A percentile compares a stretch with the other conserved stretches of the same genome.
phyloP scores from a whole-genome alignment of 1,140 invertebrate species.

The Drosophila bipectinata region DNA sequence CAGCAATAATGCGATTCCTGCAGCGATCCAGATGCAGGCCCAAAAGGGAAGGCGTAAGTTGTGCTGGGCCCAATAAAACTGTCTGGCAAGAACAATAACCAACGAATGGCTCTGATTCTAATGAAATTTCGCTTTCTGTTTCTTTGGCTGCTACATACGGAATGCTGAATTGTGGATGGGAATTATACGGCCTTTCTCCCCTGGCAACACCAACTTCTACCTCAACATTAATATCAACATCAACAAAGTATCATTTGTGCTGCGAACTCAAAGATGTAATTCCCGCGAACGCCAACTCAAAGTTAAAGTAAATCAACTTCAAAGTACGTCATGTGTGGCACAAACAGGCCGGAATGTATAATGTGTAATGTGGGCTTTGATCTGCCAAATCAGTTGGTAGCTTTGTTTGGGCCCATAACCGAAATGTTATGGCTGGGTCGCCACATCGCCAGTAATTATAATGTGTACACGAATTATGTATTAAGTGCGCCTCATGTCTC shows the following conservation, averaged over 20 bases:
- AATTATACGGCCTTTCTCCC: slow-evolving; percentile 9
- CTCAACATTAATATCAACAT: slow-evolving; percentile 28
- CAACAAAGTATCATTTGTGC: slow-evolving; percentile 78
- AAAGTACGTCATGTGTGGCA: slow-evolving; percentile 63
- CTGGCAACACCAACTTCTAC: slow-evolving; percentile 43
- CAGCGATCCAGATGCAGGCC: slow-evolving; percentile 71
- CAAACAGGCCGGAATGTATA: slow-evolving; percentile 8
- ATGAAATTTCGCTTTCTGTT: slow-evolving; percentile 54
- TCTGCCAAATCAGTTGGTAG: slow-evolving; percentile 53
- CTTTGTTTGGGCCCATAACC: slow-evolving; percentile 47
- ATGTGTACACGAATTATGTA: slow-evolving; percentile 66
- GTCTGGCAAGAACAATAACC: slow-evolving; percentile 63
- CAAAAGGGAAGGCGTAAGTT: slow-evolving; percentile 69
- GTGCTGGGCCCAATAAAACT: slow-evolving; percentile 46
- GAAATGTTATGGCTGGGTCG: slow-evolving; percentile 62
- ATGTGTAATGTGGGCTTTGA: slow-evolving; percentile 59
- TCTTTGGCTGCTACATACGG: slow-evolving; percentile 1
- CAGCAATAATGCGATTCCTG: slow-evolving; percentile 70
- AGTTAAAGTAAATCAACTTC: slow-evolving; percentile 69
- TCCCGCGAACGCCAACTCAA: slow-evolving; percentile 77
- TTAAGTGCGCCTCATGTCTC: slow-evolving; percentile 43
- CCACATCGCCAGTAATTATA: slow-evolving; percentile 67
- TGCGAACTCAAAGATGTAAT: slow-evolving; percentile 73
- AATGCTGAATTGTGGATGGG: slow-evolving; percentile 21
- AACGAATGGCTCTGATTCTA: slow-evolving; percentile 60